phyloP scores from a whole-genome alignment of 2,888 invertebrate genomes.

The Prosapia bicincta region DNA sequence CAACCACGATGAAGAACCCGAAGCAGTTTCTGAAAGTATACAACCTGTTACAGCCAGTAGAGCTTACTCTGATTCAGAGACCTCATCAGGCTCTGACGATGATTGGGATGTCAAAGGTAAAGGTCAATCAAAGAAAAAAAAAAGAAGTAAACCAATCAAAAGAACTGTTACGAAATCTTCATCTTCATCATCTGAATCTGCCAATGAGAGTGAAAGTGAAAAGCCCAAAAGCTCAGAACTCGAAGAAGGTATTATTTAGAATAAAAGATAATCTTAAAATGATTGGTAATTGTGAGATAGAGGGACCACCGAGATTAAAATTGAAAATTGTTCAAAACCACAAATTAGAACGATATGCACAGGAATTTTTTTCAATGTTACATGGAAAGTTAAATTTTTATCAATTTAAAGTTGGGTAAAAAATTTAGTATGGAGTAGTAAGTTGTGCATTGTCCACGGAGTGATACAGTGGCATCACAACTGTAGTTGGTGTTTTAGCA shows the following conservation, averaged over 20 bases:
- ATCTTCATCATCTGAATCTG: conserved; percentile 40
- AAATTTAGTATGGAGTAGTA: no score
- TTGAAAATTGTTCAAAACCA: no score
- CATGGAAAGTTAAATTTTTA: no score
- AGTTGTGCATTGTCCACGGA: no score
- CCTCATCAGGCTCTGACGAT: conserved; percentile 53
- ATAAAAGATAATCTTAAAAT: no score
- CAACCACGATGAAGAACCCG: conserved; percentile 49
- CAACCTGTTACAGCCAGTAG: conserved; percentile 25
- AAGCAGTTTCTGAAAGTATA: conserved; percentile 41
- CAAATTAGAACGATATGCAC: no score
- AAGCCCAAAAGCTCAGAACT: conserved; percentile 64
- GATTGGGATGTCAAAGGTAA: conserved; percentile 50
- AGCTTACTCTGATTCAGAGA: conserved; percentile 45
- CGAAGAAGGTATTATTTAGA: conserved; percentile 71
- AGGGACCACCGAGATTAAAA: no score
- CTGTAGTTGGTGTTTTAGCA: no score
- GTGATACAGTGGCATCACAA: no score
- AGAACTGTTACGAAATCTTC: conserved; percentile 41
- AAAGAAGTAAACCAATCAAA: conserved; percentile 46
- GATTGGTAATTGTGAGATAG: no score
- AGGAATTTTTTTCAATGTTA: no score
- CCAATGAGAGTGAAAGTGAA: conserved; percentile 44
- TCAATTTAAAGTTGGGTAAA: no score
- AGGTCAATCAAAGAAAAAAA: conserved; percentile 46